Conservation (phyloP, 2,113 vertebrate species). For the Polyodon spathula region DNA sequence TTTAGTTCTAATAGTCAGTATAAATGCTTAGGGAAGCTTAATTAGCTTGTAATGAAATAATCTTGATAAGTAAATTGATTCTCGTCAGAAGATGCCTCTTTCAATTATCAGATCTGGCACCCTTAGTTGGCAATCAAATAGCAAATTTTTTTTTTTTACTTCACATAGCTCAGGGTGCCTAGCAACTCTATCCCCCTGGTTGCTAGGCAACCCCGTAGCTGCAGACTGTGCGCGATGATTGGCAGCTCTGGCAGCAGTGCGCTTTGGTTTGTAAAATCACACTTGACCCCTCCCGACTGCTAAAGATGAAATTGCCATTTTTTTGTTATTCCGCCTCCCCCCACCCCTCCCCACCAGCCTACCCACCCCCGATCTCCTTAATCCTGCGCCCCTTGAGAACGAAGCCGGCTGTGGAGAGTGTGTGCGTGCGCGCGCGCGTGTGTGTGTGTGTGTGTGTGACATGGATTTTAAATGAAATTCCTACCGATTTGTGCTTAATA, state of each 20-base stretch:
- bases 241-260: conserved; percentile 64
- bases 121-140: background rate
- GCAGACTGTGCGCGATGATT: conserved; percentile 61
- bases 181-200: conserved; percentile 63
- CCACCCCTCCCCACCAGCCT: conserved; percentile 30
- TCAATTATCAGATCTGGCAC: background rate
- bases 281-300: conserved; percentile 55
- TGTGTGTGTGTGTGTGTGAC: too few species aligned
- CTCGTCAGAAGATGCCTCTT: background rate
- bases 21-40: background rate
- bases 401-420: conserved; percentile 20
- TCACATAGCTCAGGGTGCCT: conserved; percentile 65
- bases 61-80: background rate
- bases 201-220: conserved; percentile 66
- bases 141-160: too few species aligned
- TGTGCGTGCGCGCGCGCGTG: too few species aligned
- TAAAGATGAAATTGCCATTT: conserved; percentile 52
- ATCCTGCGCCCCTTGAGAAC: background rate
- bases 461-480: too few species aligned
- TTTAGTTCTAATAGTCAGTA: background rate
- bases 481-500: too few species aligned
- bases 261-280: conserved; percentile 43
- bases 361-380: conserved; percentile 5
- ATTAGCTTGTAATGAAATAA: background rate
- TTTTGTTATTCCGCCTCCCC: conserved; percentile 37